Percentiles rank a stretch among this genome's conserved stretches.
phyloP scores from a whole-genome alignment of 2,113 vertebrate genomes.

The Microcebus murinus region DNA sequence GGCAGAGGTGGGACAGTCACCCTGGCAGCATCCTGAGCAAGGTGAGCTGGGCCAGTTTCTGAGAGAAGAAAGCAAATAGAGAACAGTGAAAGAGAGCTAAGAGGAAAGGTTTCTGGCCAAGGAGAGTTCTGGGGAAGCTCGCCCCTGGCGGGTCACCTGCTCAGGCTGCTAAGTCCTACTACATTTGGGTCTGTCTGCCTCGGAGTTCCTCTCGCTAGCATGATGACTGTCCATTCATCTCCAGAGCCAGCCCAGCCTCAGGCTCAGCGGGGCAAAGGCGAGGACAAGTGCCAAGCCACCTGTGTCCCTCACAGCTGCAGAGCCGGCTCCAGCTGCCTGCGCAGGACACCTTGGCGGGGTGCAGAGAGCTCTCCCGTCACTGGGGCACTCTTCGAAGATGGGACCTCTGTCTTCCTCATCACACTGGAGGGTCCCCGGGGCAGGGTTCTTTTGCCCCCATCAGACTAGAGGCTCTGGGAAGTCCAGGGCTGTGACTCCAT shows the following conservation, averaged over 20 bases:
- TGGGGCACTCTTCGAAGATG: background rate
- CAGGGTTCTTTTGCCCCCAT: background rate
- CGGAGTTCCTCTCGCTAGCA: background rate
- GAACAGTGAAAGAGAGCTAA: background rate
- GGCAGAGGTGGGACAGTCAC: background rate
- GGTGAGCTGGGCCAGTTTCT: background rate
- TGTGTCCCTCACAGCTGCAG: background rate
- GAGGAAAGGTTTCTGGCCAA: background rate
- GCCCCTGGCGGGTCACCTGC: background rate
- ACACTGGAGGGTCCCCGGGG: background rate
- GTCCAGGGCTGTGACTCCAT: background rate
- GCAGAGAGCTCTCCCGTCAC: too few species aligned
- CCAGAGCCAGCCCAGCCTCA: background rate
- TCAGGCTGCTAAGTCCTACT: background rate
- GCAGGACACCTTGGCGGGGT: background rate
- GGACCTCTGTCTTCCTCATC: background rate
- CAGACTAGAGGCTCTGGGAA: background rate
- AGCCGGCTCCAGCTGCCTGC: background rate
- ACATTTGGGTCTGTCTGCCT: background rate
- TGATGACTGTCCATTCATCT: background rate
- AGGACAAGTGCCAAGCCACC: conserved; percentile 46
- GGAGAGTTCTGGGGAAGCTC: background rate
- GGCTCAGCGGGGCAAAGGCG: background rate
- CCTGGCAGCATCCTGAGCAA: background rate
- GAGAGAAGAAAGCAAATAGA: background rate